phyloP scores from a whole-genome alignment of 2,797 vertebrate species.

The Arrhamphus sclerolepis region DNA sequence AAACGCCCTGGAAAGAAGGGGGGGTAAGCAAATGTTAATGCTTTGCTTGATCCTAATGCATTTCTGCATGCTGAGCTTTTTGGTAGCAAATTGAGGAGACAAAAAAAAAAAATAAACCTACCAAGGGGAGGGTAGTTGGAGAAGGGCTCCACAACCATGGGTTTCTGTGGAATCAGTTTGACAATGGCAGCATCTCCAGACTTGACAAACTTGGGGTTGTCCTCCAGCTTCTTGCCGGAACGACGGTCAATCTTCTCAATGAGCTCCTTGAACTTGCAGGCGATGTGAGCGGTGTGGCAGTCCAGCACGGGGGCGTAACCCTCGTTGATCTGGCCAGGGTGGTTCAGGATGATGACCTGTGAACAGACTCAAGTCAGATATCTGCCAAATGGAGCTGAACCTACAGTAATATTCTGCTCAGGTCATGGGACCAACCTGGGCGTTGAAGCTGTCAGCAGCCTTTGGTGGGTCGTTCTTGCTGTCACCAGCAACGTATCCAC shows the following conservation, averaged over 20 bases:
- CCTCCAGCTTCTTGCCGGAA: conserved; percentile 85
- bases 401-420: neutral
- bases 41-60: neutral
- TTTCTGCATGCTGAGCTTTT: neutral
- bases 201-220: conserved; percentile 79
- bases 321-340: conserved; percentile 81
- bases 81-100: no score
- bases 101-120: no score
- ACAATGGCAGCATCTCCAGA: conserved; percentile 82
- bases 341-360: conserved; percentile 86
- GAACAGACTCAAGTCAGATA: conserved; percentile 37
- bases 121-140: conserved; percentile 79
- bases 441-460: conserved; percentile 76
- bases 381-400: neutral
- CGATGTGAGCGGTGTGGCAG: conserved; percentile 85
- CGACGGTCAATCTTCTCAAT: conserved; percentile 88
- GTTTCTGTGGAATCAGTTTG: conserved; percentile 77
- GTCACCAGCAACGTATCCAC: conserved; percentile 83
- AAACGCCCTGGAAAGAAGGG: conserved; percentile 73
- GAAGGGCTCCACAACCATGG: conserved; percentile 83
- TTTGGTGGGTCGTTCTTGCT: conserved; percentile 83
- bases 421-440: conserved; percentile 69
- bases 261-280: conserved; percentile 85
- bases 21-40: neutral
- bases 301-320: conserved; percentile 84